Base-by-base conservation (phyloP, 2,113 vertebrate species). In the Plecturocebus donacophilus region DNA sequence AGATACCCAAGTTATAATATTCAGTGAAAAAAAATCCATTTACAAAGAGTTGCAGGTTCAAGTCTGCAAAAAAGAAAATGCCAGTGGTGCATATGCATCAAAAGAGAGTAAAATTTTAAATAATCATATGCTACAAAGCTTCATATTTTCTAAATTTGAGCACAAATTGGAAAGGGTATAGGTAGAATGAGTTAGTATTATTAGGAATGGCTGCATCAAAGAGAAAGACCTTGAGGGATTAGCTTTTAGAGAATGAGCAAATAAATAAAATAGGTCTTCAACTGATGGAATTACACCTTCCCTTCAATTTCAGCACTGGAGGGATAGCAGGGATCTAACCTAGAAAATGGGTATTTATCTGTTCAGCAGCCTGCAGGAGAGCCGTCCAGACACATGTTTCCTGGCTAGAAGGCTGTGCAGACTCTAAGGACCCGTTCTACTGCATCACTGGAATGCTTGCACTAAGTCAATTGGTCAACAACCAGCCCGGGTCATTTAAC, bases 321-420 rank as follows among this genome's bases (percentile, higher is more conserved):
- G 40, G 42, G 47, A 52, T 17, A 86, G 49, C 25, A 80, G 52
- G 42, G 66, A 64, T 49, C 21, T 82, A 54, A 54, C 13, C 49
- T 42, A 95, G 56, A 83, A 79, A 16, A 68, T 6, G 23, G 30
- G 90, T 86, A 90, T 92, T 87, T 92, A 79, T 90, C 80, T 97
- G 96, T 64, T 81, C 89, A 97, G 97, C 64, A 97, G 90, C 77
- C 92, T 95, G 75, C 49, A 84, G 95, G 96, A 96, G 90, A 94
- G 87, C 32, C 49, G 76, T 77, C 88, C 80, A 90, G 96, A 90
- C 94, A 90, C 93, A 80, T 71, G 68, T 70, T 95, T 95, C 90
- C 96, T 94, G 90, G 83, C 75, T 96, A 52, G 77, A 84, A 23
- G 89, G 80, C 88, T 97, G 4, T 4, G 6, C n/a, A n/a, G 52